A percentile compares a stretch with the other conserved stretches of the same genome.
phyloP scores from a whole-genome alignment of 2,113 vertebrate genomes.

The Oriolus oriolus region DNA sequence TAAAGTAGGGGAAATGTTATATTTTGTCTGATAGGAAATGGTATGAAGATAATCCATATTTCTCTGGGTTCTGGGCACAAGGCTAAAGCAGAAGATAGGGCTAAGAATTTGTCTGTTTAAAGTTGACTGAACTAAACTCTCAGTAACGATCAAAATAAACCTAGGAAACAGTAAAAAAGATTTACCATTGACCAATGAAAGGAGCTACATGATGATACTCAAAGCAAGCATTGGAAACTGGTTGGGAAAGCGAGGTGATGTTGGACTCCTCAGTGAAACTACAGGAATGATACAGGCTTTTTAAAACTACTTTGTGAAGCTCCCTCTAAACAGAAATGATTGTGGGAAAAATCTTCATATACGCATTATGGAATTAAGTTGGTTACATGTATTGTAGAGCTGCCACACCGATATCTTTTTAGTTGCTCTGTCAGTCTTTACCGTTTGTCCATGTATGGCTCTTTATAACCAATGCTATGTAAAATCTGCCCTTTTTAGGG shows the following conservation, averaged over 20 bases:
- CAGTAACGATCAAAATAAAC: not conserved
- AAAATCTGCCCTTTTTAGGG: not conserved
- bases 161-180: not conserved
- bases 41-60: not conserved
- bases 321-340: not conserved
- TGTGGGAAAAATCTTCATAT: not conserved
- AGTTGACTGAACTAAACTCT: not conserved
- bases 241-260: not conserved
- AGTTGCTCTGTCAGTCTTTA: not conserved
- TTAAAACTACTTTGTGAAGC: not conserved
- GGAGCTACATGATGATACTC: not conserved
- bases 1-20: not conserved
- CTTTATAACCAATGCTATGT: not conserved
- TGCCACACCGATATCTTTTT: fast-evolving
- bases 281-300: not conserved
- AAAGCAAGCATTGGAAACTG: not conserved
- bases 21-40: not conserved
- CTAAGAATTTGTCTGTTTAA: not conserved
- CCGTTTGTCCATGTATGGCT: not conserved
- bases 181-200: not conserved
- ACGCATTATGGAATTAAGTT: not conserved
- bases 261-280: not conserved
- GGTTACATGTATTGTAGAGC: not conserved
- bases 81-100: not conserved
- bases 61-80: not conserved